Conservation (phyloP, 2,113 vertebrate genomes). For the Neoarius graeffei region DNA sequence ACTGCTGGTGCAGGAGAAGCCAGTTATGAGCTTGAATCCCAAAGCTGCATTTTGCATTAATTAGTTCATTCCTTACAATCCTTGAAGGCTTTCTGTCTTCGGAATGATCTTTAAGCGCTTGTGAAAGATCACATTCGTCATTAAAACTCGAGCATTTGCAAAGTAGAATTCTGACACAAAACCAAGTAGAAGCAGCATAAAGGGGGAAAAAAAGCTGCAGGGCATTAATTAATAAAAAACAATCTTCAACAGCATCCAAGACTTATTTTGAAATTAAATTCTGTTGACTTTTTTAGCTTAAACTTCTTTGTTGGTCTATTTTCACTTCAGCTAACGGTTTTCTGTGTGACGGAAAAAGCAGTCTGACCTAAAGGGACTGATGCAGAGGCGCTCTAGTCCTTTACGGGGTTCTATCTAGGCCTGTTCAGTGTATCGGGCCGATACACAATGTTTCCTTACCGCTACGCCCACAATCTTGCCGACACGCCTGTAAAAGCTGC, state of each 20-base stretch:
- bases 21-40: conserved; percentile 51
- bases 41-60: conserved; percentile 55
- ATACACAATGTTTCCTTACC: too few species aligned
- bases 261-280: not conserved
- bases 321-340: not conserved
- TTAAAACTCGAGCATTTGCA: conserved; percentile 35
- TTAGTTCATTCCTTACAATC: conserved; percentile 44
- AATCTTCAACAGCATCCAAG: not conserved
- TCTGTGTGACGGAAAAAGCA: not conserved
- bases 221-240: not conserved
- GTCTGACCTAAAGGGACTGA: not conserved
- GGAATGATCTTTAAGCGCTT: conserved; percentile 45
- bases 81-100: conserved; percentile 49
- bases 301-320: not conserved
- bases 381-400: not conserved
- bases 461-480: too few species aligned
- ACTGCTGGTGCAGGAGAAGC: conserved; percentile 37
- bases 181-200: not conserved
- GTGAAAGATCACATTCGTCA: conserved; percentile 30
- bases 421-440: too few species aligned
- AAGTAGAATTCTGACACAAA: not conserved
- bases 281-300: not conserved
- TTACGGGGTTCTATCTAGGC: not conserved
- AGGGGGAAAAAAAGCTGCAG: not conserved
- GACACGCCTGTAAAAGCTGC: too few species aligned